Conservation (phyloP, 2,888 invertebrate species). For the Drosophila birchii region DNA sequence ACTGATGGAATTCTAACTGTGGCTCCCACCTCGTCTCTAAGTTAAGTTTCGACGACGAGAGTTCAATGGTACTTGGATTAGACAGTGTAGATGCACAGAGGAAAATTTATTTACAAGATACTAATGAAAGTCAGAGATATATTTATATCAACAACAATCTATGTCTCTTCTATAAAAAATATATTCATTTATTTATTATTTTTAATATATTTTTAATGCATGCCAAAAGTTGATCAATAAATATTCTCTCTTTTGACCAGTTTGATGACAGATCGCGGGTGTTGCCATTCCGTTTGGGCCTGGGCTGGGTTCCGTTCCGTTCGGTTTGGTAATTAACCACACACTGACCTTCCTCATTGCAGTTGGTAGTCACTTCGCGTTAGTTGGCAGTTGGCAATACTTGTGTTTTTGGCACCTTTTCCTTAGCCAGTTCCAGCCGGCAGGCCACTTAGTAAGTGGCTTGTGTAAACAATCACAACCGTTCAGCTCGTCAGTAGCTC, state of each 20-base stretch:
- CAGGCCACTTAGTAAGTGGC: slow-evolving; percentile 28
- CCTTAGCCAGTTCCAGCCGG: slow-evolving; percentile 10
- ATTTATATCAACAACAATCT: no score
- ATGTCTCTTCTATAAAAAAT: no score
- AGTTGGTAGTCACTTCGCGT: slow-evolving; percentile 12
- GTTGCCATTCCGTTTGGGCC: slow-evolving; percentile 27
- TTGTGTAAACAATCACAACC: slow-evolving; percentile 50
- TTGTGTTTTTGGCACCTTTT: slow-evolving; percentile 48
- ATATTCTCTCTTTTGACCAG: slow-evolving; percentile 1
- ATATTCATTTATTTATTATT: no score
- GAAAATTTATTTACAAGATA: neutral
- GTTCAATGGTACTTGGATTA: slow-evolving; percentile 28
- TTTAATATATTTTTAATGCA: no score
- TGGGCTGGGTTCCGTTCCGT: slow-evolving; percentile 22
- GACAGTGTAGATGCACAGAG: slow-evolving; percentile 43
- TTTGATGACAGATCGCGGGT: slow-evolving; percentile 26
- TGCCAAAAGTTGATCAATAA: neutral
- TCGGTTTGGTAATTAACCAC: slow-evolving; percentile 70
- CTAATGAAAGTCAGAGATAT: no score
- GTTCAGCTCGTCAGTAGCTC: slow-evolving; percentile 52
- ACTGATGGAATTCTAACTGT: slow-evolving; percentile 74
- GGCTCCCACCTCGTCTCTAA: slow-evolving; percentile 36
- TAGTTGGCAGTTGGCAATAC: slow-evolving; percentile 20
- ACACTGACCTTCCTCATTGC: slow-evolving; percentile 63
- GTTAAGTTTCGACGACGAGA: slow-evolving; percentile 19